These are phyloP conservation scores for Labroides dimidiatus DNA, from an alignment of 2,797 vertebrate species.

Conservation along the genomic window DNA sequence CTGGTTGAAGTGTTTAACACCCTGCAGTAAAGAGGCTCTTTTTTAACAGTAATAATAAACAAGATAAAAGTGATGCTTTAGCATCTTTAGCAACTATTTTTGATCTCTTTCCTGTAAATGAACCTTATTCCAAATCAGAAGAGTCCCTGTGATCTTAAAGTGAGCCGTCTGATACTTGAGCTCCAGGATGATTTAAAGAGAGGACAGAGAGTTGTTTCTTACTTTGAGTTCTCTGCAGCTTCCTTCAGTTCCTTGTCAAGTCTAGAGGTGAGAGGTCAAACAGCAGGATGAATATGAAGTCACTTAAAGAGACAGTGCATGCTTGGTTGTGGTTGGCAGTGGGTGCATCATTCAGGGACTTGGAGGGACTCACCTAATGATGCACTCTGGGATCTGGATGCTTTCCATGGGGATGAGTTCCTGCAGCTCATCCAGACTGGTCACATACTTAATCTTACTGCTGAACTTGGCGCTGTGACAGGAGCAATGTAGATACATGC, in stretches of 20 bases:
- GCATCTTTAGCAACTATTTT: conserved; percentile 63
- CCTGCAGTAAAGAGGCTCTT: conserved; percentile 48
- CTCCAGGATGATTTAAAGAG: conserved; percentile 56
- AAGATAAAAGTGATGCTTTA: conserved; percentile 54
- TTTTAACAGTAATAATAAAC: conserved; percentile 69
- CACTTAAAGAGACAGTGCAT: conserved; percentile 28
- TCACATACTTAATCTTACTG: conserved; percentile 96
- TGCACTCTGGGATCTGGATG: conserved; percentile 94
- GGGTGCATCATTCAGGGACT: conserved; percentile 14
- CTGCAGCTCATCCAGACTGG: conserved; percentile 90
- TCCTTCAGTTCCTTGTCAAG: conserved; percentile 91
- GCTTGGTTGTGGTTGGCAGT: conserved; percentile 1
- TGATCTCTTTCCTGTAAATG: conserved; percentile 48
- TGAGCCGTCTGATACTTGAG: conserved; percentile 62
- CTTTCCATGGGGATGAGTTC: conserved; percentile 94
- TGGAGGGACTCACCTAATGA: conserved; percentile 90
- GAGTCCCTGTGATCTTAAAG: conserved; percentile 57
- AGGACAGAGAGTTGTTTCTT: conserved; percentile 74
- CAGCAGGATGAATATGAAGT: conserved; percentile 53
- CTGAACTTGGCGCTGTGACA: conserved; percentile 94
- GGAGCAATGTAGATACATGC: conserved; percentile 5
- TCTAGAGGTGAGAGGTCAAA: conserved; percentile 71
- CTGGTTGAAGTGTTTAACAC: conserved; percentile 49
- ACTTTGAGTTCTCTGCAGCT: conserved; percentile 91
- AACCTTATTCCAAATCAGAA: conserved; percentile 49